Conservation (phyloP, 2,113 vertebrate species). For the Oenanthe oenanthe region DNA sequence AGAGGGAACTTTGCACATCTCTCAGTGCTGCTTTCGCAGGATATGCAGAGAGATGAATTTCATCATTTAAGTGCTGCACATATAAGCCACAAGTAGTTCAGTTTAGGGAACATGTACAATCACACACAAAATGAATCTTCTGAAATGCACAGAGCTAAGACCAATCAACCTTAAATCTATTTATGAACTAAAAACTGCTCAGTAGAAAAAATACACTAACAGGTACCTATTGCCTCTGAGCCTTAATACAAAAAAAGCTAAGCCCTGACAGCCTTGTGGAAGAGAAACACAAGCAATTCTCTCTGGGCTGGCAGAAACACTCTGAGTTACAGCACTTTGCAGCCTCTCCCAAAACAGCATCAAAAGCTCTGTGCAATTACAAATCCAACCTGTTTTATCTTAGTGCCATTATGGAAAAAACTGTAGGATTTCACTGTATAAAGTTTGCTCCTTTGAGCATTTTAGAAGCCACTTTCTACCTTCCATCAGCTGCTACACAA, state of each 20-base stretch:
- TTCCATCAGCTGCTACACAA: background rate
- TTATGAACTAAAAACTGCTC: background rate
- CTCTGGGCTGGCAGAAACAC: background rate
- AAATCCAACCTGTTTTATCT: background rate
- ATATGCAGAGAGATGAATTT: background rate
- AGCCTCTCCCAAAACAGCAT: background rate
- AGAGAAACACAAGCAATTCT: background rate
- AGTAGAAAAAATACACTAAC: background rate
- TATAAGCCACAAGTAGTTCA: background rate
- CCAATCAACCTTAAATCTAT: background rate
- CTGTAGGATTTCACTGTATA: background rate
- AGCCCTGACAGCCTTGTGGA: background rate
- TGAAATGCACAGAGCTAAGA: background rate
- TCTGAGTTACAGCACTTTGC: background rate
- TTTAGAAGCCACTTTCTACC: background rate
- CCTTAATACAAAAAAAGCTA: background rate
- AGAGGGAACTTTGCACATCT: background rate
- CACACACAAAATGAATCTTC: background rate
- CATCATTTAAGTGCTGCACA: background rate
- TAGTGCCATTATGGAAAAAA: background rate
- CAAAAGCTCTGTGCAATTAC: background rate
- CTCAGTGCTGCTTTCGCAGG: rapidly evolving
- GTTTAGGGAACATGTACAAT: background rate
- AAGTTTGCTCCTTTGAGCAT: background rate
- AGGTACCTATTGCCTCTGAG: background rate